Conservation (phyloP, 1,140 invertebrate species). For the Plodia interpunctella region DNA sequence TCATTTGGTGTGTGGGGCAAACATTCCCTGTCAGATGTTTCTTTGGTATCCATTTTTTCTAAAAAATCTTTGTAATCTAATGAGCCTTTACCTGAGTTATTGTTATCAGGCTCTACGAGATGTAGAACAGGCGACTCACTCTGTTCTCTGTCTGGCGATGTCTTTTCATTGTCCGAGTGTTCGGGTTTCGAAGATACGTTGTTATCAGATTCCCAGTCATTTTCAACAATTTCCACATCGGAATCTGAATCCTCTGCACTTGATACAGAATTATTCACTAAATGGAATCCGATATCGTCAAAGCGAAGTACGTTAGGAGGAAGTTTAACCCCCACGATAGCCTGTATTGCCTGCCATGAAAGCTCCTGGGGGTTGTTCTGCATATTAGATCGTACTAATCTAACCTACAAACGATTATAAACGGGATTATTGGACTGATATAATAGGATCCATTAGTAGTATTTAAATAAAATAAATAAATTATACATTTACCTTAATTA, state of each 20-base stretch:
- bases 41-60: conserved; percentile 69
- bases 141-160: conserved; percentile 55
- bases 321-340: conserved; percentile 77
- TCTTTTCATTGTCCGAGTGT: conserved; percentile 66
- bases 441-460: conserved; percentile 12
- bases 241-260: conserved; percentile 73
- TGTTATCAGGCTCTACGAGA: conserved; percentile 67
- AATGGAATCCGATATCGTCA: conserved; percentile 74
- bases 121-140: conserved; percentile 64
- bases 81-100: conserved; percentile 59
- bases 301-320: conserved; percentile 74
- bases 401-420: conserved; percentile 76
- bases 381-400: conserved; percentile 76
- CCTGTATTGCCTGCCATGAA: conserved; percentile 77
- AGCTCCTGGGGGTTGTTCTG: conserved; percentile 77
- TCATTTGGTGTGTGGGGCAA: conserved; percentile 49
- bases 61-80: conserved; percentile 61
- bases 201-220: conserved; percentile 72
- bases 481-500: conserved; percentile 62
- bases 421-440: conserved; percentile 48
- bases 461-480: conserved; percentile 31
- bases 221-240: conserved; percentile 75
- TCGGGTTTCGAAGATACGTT: conserved; percentile 66
- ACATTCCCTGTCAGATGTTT: conserved; percentile 52
- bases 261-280: conserved; percentile 64